phyloP scores from a whole-genome alignment of 2,888 invertebrate species.

The Pseudococcus viburni region DNA sequence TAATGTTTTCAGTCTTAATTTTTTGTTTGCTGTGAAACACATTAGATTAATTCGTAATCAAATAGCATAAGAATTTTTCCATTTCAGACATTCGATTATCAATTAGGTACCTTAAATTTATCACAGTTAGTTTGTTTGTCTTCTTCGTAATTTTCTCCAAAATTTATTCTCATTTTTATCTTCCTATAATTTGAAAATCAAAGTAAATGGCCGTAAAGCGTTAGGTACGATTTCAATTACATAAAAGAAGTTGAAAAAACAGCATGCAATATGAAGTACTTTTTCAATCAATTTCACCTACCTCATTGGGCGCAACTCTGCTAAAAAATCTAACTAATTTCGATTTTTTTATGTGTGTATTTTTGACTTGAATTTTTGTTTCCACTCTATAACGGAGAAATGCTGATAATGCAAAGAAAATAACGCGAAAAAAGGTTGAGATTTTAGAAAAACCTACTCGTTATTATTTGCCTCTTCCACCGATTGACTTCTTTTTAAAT shows the following conservation, averaged over 20 bases:
- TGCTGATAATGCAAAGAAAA: slow-evolving; percentile 17
- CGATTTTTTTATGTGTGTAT: slow-evolving; percentile 29
- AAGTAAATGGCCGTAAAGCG: neutral
- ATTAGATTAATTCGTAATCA: neutral
- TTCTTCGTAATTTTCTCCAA: slow-evolving; percentile 59
- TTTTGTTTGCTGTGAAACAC: neutral
- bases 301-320: slow-evolving; percentile 23
- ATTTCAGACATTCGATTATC: slow-evolving; percentile 2
- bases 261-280: neutral
- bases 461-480: slow-evolving; percentile 42
- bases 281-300: slow-evolving; percentile 38
- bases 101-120: slow-evolving; percentile 33
- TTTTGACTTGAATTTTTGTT: slow-evolving; percentile 21
- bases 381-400: slow-evolving; percentile 1
- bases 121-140: slow-evolving; percentile 59
- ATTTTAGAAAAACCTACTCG: slow-evolving; percentile 3
- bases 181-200: slow-evolving; percentile 44
- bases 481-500: slow-evolving; percentile 17
- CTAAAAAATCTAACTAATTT: slow-evolving; percentile 56
- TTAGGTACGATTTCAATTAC: neutral
- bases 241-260: no score
- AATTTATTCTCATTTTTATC: slow-evolving; percentile 55
- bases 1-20: slow-evolving; percentile 3
- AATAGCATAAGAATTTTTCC: neutral
- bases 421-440: neutral